A percentile compares a stretch with the other conserved stretches of the same genome.
phyloP scores from a whole-genome alignment of 2,888 invertebrate genomes.

The Drosophila suboccidentalis region DNA sequence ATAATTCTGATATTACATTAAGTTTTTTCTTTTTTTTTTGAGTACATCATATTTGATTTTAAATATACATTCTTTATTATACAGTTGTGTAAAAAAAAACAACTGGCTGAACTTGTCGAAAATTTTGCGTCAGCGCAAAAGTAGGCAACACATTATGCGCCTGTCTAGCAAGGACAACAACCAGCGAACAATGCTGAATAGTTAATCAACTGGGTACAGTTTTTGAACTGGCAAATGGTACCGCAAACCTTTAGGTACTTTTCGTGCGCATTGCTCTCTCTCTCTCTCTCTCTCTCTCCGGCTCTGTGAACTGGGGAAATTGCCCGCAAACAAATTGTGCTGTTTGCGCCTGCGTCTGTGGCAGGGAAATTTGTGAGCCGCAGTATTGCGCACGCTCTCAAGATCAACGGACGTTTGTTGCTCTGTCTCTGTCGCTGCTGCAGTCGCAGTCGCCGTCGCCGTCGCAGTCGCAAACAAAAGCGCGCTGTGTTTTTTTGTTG shows the following conservation, averaged over 20 bases:
- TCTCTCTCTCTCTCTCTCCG: conserved; percentile 4
- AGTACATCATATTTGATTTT: no score
- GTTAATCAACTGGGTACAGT: conserved; percentile 1
- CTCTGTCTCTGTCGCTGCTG: conserved; percentile 31
- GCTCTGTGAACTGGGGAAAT: conserved; percentile 59
- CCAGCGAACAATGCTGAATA: background rate
- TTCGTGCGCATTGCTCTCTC: conserved; percentile 1
- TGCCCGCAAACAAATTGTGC: conserved; percentile 43
- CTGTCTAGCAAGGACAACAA: conserved; percentile 6
- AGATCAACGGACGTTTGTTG: conserved; percentile 76
- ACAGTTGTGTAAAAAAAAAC: no score
- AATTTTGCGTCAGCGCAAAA: conserved; percentile 14
- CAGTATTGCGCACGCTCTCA: conserved; percentile 77
- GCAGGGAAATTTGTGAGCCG: conserved; percentile 54
- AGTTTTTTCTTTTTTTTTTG: no score
- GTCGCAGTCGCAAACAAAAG: conserved; percentile 49
- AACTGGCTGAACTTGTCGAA: no score
- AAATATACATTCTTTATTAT: no score
- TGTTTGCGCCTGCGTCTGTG: conserved; percentile 14
- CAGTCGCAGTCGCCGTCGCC: conserved; percentile 31
- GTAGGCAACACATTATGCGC: conserved; percentile 25
- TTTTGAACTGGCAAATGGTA: conserved; percentile 1
- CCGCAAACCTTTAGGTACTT: conserved; percentile 1
- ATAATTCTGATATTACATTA: no score
- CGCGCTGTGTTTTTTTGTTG: conserved; percentile 19